Conservation (phyloP, 2,888 invertebrate genomes). For the Xylota segnis region DNA sequence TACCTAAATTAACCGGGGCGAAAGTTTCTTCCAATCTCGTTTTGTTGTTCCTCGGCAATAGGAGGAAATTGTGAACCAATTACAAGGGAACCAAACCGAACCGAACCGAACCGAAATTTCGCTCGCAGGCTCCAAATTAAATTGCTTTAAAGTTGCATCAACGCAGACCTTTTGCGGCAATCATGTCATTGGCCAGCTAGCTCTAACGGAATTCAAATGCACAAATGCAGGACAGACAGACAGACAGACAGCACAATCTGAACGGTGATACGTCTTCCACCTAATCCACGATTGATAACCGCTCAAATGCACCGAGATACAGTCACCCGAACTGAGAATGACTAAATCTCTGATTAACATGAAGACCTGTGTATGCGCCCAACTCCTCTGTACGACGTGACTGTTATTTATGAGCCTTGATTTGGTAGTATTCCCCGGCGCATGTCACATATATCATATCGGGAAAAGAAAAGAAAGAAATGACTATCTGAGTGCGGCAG, state of each 20-base stretch:
- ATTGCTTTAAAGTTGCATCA: constrained; percentile 67
- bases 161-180: constrained; percentile 41
- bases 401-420: constrained; percentile 73
- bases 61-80: constrained; percentile 75
- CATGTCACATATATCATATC: constrained; percentile 74
- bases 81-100: constrained; percentile 64
- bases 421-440: constrained; percentile 63
- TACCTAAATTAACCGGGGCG: constrained; percentile 73
- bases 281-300: constrained; percentile 42
- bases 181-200: constrained; percentile 50
- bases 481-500: constrained; percentile 31
- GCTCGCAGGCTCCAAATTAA: constrained; percentile 73
- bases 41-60: constrained; percentile 19
- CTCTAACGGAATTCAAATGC: constrained; percentile 29
- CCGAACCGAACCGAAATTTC: constrained; percentile 53
- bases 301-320: constrained; percentile 8
- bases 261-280: constrained; percentile 25
- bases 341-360: constrained; percentile 47
- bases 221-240: not conserved
- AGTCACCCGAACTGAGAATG: constrained; percentile 16
- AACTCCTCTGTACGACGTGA: constrained; percentile 43
- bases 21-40: constrained; percentile 64
- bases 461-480: constrained; percentile 58
- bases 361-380: constrained; percentile 14
- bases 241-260: not conserved